Conservation (phyloP, 2,888 invertebrate genomes). For the Dyspetes luteomarginatus region DNA sequence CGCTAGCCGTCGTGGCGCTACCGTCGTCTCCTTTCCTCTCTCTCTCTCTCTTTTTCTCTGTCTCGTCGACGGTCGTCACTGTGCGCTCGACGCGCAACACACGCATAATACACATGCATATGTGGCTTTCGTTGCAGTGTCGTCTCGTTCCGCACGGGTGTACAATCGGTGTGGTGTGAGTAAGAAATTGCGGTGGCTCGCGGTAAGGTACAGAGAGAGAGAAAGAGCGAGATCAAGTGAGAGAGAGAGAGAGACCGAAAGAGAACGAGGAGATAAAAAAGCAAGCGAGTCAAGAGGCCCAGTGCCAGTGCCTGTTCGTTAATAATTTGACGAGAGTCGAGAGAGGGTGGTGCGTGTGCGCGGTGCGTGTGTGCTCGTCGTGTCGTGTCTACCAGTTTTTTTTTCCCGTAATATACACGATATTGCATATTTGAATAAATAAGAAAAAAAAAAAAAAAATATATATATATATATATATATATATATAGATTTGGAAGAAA, state of each 20-base stretch:
- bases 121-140: constrained; percentile 51
- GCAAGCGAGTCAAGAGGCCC: constrained; percentile 50
- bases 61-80: constrained; percentile 35
- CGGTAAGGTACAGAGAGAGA: background rate
- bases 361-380: constrained; percentile 34
- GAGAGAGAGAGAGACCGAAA: background rate
- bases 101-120: constrained; percentile 2
- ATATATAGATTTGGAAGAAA: too few relatives aligned
- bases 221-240: constrained; percentile 9
- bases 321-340: constrained; percentile 60
- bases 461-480: too few relatives aligned
- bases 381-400: constrained; percentile 31
- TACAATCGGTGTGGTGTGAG: constrained; percentile 43
- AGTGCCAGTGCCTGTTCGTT: constrained; percentile 53
- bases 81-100: constrained; percentile 34
- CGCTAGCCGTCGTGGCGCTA: constrained; percentile 51
- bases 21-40: constrained; percentile 28
- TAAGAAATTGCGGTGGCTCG: constrained; percentile 41
- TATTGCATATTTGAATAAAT: too few relatives aligned
- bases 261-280: constrained; percentile 50
- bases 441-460: constrained; percentile 19
- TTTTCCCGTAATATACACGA: background rate
- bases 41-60: constrained; percentile 34
- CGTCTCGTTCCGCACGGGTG: constrained; percentile 45
- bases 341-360: constrained; percentile 62